Evolutionary conservation across 2,888 invertebrate species (phyloP), one percentile per base, ranked within the genome.

Genomic region (Amiota mariae): DNA sequence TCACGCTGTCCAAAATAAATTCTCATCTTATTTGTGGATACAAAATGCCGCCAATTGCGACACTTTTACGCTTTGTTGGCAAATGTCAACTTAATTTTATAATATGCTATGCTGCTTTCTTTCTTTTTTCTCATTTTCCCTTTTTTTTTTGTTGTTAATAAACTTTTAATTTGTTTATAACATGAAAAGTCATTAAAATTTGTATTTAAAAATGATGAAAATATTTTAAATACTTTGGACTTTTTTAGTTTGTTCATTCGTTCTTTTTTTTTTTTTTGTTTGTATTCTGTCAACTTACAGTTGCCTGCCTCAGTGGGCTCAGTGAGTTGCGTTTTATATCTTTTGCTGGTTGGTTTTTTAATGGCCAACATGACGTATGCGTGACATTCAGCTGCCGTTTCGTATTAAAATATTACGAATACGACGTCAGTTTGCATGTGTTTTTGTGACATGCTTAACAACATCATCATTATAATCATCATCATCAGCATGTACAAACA

Each of bases 341-440:
- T 36, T 36, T 36, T 36, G 36, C 36, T 36, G 36, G 36, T 36
- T 36, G 36, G 36, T 36, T 18, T 20, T 18, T n/a, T 67, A 67
- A 61, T 61, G 61, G 11, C 15, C 63, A 71, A 72, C 54, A 64
- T 72, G 72, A 66, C 72, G 72, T 72, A 72, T 64, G 64, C 72
- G 63, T 72, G 64, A 72, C 64, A 70, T 20, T 36, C 66, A 13
- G 13, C 49, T 68, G 67, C 36, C 24, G 8, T 51, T 47, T n/a
- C n/a, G 67, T 54, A 51, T 68, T 68, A 68, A 68, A 49, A 49
- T 54, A 54, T 68, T 68, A 68, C 67, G 67, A 36, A 68, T 68
- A 24, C 67, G 67, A 9, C 59, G 24, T n/a, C 18, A 20, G 59
- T 59, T 20, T 59, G 59, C 59, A 15, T 59, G 15, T 36, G 36